Percentiles rank a stretch among this genome's conserved stretches.
Evolutionary conservation across 1,140 invertebrate genomes (phyloP).

Genomic region (Thaumetopoea pityocampa): DNA sequence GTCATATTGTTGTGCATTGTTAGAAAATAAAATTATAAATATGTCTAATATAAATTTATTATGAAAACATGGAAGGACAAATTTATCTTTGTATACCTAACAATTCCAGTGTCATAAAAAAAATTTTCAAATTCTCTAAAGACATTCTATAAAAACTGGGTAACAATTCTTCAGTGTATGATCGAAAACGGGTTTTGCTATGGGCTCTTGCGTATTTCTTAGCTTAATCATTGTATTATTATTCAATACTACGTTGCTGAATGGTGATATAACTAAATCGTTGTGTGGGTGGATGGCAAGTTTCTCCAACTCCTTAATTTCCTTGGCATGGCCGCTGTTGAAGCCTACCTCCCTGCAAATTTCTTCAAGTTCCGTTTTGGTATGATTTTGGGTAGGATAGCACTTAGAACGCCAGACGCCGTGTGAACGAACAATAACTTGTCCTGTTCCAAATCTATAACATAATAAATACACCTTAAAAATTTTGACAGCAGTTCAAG

Average conservation of each 20-base stretch:
- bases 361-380: slow-evolving; percentile 51
- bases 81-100: too few species aligned
- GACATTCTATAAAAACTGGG: slow-evolving; percentile 62
- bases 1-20: too few species aligned
- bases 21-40: too few species aligned
- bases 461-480: too few species aligned
- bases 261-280: slow-evolving; percentile 41
- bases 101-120: too few species aligned
- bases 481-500: too few species aligned
- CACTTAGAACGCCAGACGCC: slow-evolving; percentile 64
- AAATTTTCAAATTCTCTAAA: too few species aligned
- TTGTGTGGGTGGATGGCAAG: slow-evolving; percentile 33
- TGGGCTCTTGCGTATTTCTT: slow-evolving; percentile 46
- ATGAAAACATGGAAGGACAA: too few species aligned
- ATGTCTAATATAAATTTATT: too few species aligned
- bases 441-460: slow-evolving; percentile 54
- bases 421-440: slow-evolving; percentile 50
- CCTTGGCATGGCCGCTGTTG: slow-evolving; percentile 55
- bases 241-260: slow-evolving; percentile 50
- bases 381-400: slow-evolving; percentile 43
- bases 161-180: slow-evolving; percentile 41
- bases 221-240: slow-evolving; percentile 53
- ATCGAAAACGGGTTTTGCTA: slow-evolving; percentile 41
- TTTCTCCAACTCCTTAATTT: slow-evolving; percentile 30
- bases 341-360: slow-evolving; percentile 58